phyloP scores from a whole-genome alignment of 2,797 vertebrate species.

The Alca torda region DNA sequence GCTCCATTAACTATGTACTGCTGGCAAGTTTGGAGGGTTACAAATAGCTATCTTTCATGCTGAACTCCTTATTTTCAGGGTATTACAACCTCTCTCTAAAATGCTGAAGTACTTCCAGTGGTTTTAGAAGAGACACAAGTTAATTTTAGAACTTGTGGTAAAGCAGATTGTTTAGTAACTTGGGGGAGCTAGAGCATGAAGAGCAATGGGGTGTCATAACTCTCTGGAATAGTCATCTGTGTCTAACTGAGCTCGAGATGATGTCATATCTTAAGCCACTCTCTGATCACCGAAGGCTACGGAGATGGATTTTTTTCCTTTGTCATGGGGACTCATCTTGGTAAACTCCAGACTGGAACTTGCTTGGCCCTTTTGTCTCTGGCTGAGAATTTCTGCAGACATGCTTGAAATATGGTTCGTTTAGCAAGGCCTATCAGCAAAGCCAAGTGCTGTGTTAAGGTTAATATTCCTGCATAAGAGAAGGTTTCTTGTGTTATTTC shows the following conservation, averaged over 20 bases:
- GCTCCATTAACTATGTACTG: not conserved
- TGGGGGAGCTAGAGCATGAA: not conserved
- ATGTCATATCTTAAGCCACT: not conserved
- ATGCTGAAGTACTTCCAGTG: not conserved
- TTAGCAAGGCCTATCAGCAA: not conserved
- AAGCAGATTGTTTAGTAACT: not conserved
- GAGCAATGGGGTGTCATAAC: not conserved
- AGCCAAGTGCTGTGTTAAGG: not conserved
- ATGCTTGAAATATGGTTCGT: not conserved
- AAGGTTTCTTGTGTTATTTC: not conserved
- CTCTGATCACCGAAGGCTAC: not conserved
- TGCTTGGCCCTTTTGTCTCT: not conserved
- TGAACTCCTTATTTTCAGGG: not conserved
- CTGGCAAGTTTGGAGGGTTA: not conserved
- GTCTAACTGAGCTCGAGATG: not conserved
- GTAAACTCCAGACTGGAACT: not conserved
- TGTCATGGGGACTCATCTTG: not conserved
- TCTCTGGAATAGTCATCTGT: not conserved
- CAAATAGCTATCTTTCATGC: not conserved
- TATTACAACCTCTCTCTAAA: slow-evolving; percentile 6
- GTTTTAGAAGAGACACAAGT: not conserved
- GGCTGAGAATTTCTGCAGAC: not conserved
- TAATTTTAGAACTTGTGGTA: slow-evolving; percentile 6
- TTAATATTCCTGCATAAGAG: not conserved
- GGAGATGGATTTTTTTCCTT: not conserved